These are phyloP conservation scores for Hephaestus fuliginosus DNA, from an alignment of 2,797 vertebrate species.

Conservation along the genomic window DNA sequence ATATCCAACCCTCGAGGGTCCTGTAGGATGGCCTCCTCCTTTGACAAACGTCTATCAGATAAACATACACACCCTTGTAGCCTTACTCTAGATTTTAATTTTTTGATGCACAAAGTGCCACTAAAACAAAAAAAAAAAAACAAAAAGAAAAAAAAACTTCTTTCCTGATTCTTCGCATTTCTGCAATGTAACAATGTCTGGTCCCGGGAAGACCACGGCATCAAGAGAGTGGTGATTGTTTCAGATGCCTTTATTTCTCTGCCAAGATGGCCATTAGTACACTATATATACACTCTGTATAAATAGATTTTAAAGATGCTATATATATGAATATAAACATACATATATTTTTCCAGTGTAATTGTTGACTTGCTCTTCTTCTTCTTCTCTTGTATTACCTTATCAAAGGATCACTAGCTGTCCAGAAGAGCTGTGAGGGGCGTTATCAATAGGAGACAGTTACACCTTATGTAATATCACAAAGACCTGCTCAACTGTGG, in stretches of 20 bases:
- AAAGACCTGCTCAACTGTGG: conserved; percentile 86
- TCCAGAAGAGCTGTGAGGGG: conserved; percentile 80
- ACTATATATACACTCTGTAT: conserved; percentile 89
- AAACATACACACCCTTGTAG: conserved; percentile 88
- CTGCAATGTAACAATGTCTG: conserved; percentile 81
- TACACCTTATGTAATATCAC: conserved; percentile 74
- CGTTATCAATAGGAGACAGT: conserved; percentile 77
- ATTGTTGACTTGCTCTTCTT: conserved; percentile 86
- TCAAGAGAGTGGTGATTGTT: conserved; percentile 83
- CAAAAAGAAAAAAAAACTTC: conserved; percentile 59
- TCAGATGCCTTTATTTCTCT: conserved; percentile 89
- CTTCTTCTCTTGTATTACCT: conserved; percentile 84
- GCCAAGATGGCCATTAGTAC: conserved; percentile 87
- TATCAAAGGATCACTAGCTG: conserved; percentile 79
- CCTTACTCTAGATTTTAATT: conserved; percentile 90
- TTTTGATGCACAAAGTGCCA: conserved; percentile 91
- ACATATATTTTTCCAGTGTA: conserved; percentile 92
- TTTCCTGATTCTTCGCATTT: conserved; percentile 85
- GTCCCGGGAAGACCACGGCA: conserved; percentile 74
- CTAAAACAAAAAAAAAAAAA: conserved; percentile 60
- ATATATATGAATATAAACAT: conserved; percentile 90
- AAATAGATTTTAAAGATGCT: conserved; percentile 87
- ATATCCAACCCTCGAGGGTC: conserved; percentile 69
- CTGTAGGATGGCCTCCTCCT: conserved; percentile 73
- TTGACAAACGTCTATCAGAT: conserved; percentile 81